Evolutionary conservation across 1,140 invertebrate species (phyloP).

Genomic region (Cataglyphis hispanica): DNA sequence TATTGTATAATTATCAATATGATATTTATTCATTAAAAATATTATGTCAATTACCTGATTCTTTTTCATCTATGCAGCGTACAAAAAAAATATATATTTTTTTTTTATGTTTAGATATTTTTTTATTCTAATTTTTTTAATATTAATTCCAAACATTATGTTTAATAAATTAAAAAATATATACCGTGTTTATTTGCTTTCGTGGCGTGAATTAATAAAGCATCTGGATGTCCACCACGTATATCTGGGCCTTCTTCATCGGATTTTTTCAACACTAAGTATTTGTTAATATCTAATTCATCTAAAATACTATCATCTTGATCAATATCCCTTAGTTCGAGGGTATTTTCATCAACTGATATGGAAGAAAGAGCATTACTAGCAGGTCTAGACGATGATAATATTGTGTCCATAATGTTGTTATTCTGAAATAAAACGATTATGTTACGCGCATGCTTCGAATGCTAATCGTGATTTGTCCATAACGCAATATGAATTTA

Average conservation of each 20-base stretch:
- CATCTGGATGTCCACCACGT: constrained; percentile 95
- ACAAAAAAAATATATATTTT: constrained; percentile 67
- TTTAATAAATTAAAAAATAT: constrained; percentile 59
- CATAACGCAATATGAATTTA: constrained; percentile 22
- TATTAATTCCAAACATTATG: constrained; percentile 1
- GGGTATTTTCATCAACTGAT: constrained; percentile 83
- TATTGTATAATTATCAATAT: no score
- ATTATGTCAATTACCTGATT: constrained; percentile 85
- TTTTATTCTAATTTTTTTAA: constrained; percentile 5
- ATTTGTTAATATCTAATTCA: constrained; percentile 93
- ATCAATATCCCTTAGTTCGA: constrained; percentile 84
- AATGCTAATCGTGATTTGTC: neutral
- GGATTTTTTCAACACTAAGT: constrained; percentile 92
- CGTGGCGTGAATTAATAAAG: constrained; percentile 96
- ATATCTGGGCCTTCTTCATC: constrained; percentile 95
- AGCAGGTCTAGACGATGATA: constrained; percentile 79
- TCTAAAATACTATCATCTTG: constrained; percentile 88
- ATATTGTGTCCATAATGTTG: constrained; percentile 78
- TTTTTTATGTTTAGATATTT: constrained; percentile 32
- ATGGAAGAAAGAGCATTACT: constrained; percentile 83
- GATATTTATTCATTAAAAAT: neutral
- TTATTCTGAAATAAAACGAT: constrained; percentile 75
- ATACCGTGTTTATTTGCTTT: constrained; percentile 95
- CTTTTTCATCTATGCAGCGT: constrained; percentile 86
- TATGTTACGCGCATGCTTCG: neutral